Evolutionary conservation across 2,797 vertebrate species (phyloP), one percentile per base, ranked within the genome.

Genomic region (Chiloscyllium punctatum): DNA sequence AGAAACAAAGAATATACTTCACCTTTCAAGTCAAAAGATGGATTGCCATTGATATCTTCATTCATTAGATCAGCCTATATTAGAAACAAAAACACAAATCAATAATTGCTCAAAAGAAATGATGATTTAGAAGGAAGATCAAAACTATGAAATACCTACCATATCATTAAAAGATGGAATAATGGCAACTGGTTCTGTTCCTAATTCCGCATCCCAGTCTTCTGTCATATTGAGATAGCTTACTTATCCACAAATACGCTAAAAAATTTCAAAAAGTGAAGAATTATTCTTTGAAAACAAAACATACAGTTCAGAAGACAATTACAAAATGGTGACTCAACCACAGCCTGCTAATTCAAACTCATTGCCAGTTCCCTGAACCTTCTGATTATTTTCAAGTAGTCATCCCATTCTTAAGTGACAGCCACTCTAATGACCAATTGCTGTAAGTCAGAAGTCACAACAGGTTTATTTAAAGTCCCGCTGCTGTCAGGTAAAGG

Each of bases 41-140:
- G 71, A 95, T 95, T 95, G 30, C 94, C 94, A n/a, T 95, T 95
- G 71, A 95, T 95, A 53, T 72, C 94, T 33, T 95, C 94, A 33
- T 95, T 95, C 94, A 95, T 57, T 95, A 74, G 71, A 27, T 71
- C 51, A n/a, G 94, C 30, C 94, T 95, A 95, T 53, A 57, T 95
- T 77, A 48, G 51, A 94, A 95, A 53, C 71, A 95, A 53, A 74
- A 3, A 68, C 62, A 94, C 4, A 1, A 27, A 37, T 94, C 37
- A 95, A 33, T 77, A 74, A 51, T 18, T n/a, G 62, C 51, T 16
- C 5, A 51, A 23, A 69, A 69, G 68, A 95, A 74, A 74, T 72
- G 1, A 9, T 2, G 21, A 53, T 77, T 30, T 18, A 72, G n/a
- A 30, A 69, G 74, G 48, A 4, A 51, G 48, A 57, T 95, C 18